Evolutionary conservation across 2,113 vertebrate genomes (phyloP), one percentile per base, ranked within the genome.

Genomic region (Burhinus oedicnemus): DNA sequence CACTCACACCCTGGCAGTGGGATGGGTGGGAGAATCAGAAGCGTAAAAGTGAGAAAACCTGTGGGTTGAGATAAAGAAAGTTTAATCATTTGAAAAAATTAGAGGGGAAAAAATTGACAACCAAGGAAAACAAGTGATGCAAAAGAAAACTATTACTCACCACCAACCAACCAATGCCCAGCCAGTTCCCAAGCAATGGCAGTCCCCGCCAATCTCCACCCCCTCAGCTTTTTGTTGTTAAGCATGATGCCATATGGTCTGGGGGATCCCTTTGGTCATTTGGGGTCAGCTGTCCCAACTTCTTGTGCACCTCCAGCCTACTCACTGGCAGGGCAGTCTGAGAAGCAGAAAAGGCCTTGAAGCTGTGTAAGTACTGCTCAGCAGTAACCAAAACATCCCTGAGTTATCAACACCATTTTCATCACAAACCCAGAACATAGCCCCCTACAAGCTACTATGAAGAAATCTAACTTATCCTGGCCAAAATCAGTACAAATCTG

Each of bases 191-290:
- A 1, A 58, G 51, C 16, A 79, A 54, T 5, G 18, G 38, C 14
- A 76, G n/a, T 3, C 23, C 42, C 10, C 0, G 3, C 8, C 30
- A 58, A 34, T 3, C 15, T 87, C 34, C 34, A 61, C 4, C 8
- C 1, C 2, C 3, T 44, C 3, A 25, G 64, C 19, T 2, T 44
- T 70, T 68, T 49, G 58, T 58, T 45, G 25, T 22, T 68, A 30
- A 71, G 20, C 3, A 0, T n/a, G 40, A 78, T 1, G 0, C 7
- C 26, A 18, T 45, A 22, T 5, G 26, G 17, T 38, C 8, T 87
- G 22, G 3, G 49, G 47, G 15, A 78, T 44, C 8, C 18, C 26
- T 81, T 55, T 51, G 23, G 36, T 45, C 32, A 81, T 4, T 0
- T 81, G 62, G 11, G 11, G 7, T 29, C 77, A 81, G n/a, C 13